Evolutionary conservation across 2,797 vertebrate genomes (phyloP).

Genomic region (Coccyzus lansbergi): DNA sequence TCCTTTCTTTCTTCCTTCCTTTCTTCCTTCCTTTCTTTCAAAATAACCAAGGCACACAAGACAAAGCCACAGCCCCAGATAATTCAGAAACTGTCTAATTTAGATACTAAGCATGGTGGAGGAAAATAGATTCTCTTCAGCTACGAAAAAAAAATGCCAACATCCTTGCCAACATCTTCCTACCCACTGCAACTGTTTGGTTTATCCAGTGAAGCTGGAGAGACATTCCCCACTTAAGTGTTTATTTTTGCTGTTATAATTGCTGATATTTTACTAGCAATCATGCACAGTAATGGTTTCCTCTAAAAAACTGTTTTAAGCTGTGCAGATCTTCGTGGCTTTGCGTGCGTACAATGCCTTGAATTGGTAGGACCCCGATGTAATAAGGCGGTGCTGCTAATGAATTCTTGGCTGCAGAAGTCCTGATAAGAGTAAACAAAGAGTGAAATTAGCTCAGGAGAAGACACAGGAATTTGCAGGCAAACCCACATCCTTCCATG

Average conservation of each 20-base stretch:
- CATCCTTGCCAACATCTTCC: not conserved
- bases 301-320: not conserved
- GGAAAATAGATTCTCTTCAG: not conserved
- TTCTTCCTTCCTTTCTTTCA: no score
- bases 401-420: slow-evolving; percentile 57
- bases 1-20: no score
- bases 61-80: not conserved
- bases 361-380: slow-evolving; percentile 25
- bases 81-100: not conserved
- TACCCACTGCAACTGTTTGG: not conserved
- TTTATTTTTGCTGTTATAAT: slow-evolving; percentile 36
- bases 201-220: not conserved
- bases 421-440: slow-evolving; percentile 67
- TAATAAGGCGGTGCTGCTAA: slow-evolving; percentile 21
- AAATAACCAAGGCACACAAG: not conserved
- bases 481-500: slow-evolving; percentile 59
- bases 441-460: slow-evolving; percentile 52
- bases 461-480: slow-evolving; percentile 40
- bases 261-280: not conserved
- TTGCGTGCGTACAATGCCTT: not conserved
- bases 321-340: slow-evolving; percentile 23
- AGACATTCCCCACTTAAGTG: not conserved
- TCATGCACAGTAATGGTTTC: slow-evolving; percentile 16
- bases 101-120: not conserved
- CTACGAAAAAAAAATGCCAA: not conserved